Evolutionary conservation across 1,140 invertebrate genomes (phyloP), one percentile per base, ranked within the genome.

Genomic region (Leptoteleia sp.): DNA sequence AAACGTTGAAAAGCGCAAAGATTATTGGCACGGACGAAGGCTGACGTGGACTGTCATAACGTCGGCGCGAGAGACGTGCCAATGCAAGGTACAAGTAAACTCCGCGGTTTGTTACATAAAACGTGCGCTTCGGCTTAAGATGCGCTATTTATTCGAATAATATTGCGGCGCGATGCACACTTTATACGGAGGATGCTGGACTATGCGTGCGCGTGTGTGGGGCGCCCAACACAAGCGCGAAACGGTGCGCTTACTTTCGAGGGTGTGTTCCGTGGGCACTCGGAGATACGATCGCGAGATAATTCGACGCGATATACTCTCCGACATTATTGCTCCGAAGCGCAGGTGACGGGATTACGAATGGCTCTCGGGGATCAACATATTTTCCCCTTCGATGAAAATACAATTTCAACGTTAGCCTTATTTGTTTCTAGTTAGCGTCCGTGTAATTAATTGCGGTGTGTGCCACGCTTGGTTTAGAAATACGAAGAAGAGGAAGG

Each of bases 101-200:
- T 3, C 22, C 82, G 81, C 68, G 80, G 62, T 48, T 75, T 75
- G 82, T 87, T 87, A 84, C 83, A 83, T 85, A 85, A 87, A 83
- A 79, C 77, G 35, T 8, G 33, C 48, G 27, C 25, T 22, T 22
- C 5, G 2, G 19, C 5, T 5, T 5, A 83, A 81, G 79, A 83
- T 76, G 75, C 33, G 82, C 84, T 83, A 80, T 85, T 86, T 85
- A 84, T n/a, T 85, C 83, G 83, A 84, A 85, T 85, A 85, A 85
- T 81, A 84, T 87, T 84, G 84, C 81, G 83, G 81, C 79, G 76
- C 45, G 71, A 45, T 43, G 65, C 47, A 78, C 43, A 61, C 31
- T 73, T 76, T 83, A 79, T 75, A 79, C 52, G 25, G 70, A 72
- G 13, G 59, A 27, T 35, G 37, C 59, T n/a, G n/a, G n/a, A 61